Percentiles rank a stretch among this genome's conserved stretches.
phyloP scores from a whole-genome alignment of 2,797 vertebrate species.

The Fundulus diaphanus region DNA sequence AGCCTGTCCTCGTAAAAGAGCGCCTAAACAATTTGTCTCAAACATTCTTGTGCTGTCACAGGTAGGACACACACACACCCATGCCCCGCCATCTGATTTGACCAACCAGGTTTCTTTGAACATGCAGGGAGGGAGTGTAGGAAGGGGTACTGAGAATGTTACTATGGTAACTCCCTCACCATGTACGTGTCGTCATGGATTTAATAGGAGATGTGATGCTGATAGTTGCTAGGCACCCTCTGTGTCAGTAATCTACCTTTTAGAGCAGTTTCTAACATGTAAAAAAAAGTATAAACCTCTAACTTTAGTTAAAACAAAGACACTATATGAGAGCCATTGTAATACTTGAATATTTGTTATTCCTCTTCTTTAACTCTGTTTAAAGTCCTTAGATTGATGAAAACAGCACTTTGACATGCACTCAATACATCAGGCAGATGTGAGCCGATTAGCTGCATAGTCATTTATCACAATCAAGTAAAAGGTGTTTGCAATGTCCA shows the following conservation, averaged over 20 bases:
- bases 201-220: constrained; percentile 75
- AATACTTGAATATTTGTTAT: neutral
- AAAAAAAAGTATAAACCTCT: constrained; percentile 37
- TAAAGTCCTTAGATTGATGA: constrained; percentile 3
- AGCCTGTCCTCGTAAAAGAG: constrained; percentile 50
- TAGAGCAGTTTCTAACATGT: constrained; percentile 45
- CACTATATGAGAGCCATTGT: no score
- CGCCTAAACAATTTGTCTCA: constrained; percentile 43
- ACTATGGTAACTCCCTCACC: constrained; percentile 82
- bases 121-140: constrained; percentile 60
- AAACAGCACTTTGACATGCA: neutral
- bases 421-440: neutral
- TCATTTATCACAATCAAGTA: constrained; percentile 19
- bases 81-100: constrained; percentile 53
- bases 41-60: constrained; percentile 54
- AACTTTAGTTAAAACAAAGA: constrained; percentile 13
- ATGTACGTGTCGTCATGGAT: constrained; percentile 69
- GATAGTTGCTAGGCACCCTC: constrained; percentile 77
- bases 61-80: no score
- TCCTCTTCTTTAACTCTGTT: constrained; percentile 11
- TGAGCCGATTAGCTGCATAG: neutral
- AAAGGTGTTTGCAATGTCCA: constrained; percentile 7
- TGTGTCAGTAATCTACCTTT: constrained; percentile 63
- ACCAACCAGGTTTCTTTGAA: constrained; percentile 54
- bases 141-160: constrained; percentile 74